These are phyloP conservation scores for Poeciliopsis turrubarensis DNA, from an alignment of 2,113 vertebrate species.

Conservation along the genomic window DNA sequence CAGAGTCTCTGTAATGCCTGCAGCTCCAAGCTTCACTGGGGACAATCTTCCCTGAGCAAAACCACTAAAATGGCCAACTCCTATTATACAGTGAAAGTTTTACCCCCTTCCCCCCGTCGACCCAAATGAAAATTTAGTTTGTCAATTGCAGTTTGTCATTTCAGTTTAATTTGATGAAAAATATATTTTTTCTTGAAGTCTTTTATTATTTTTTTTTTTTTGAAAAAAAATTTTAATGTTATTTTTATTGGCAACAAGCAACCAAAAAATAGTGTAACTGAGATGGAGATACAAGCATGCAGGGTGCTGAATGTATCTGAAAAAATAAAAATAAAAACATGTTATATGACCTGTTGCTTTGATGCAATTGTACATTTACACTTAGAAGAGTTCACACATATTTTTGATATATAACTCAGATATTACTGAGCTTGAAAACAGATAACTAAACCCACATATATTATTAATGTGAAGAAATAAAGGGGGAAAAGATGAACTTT, in stretches of 20 bases:
- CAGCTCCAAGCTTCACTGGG: slow-evolving; percentile 7
- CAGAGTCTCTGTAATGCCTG: slow-evolving; percentile 15
- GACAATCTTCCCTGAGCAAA: slow-evolving; percentile 12
- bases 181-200: no score
- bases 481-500: background rate
- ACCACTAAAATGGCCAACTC: background rate
- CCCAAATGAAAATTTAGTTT: background rate
- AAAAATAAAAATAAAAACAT: no score
- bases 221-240: no score
- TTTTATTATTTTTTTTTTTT: no score
- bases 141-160: background rate
- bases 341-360: background rate
- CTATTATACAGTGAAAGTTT: background rate
- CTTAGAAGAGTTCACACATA: background rate
- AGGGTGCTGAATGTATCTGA: no score
- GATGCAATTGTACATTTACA: background rate
- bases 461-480: background rate
- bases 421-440: background rate
- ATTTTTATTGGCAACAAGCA: background rate
- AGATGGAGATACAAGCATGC: no score
- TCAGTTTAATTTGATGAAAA: no score
- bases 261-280: background rate
- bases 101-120: background rate
- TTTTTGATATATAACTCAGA: background rate
- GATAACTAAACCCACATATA: background rate